Percentiles rank a stretch among this genome's conserved stretches.
Conservation (phyloP, 2,113 vertebrate genomes). For the Petrocephalus microphthalmus region DNA sequence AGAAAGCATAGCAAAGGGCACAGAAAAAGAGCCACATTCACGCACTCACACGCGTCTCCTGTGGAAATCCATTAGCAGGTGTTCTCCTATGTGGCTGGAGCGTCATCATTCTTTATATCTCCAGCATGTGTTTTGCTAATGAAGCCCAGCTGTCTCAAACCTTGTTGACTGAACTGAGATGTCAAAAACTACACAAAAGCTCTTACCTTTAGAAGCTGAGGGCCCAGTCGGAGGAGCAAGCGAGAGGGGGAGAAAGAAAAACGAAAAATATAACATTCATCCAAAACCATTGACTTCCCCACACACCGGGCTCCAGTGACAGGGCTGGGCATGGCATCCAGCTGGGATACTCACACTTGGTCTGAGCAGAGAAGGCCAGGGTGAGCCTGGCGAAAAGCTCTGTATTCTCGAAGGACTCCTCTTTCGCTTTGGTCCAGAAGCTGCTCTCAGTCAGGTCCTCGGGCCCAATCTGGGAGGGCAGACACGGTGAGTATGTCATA, state of each 20-base stretch:
- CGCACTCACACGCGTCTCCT: background rate
- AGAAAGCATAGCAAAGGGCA: background rate
- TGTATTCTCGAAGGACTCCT: conserved; percentile 72
- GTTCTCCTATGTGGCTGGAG: background rate
- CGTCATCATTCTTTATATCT: background rate
- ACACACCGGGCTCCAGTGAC: background rate
- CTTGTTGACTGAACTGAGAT: background rate
- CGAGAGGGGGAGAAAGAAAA: background rate
- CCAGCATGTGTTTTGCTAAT: background rate
- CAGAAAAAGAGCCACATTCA: background rate
- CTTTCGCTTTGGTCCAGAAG: conserved; percentile 79
- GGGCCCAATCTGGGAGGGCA: conserved; percentile 57
- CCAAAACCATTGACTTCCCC: background rate
- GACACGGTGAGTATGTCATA: background rate
- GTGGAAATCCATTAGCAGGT: background rate
- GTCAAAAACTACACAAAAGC: background rate
- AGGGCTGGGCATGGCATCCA: background rate
- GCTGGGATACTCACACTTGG: conserved; percentile 68
- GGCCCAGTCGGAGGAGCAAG: background rate
- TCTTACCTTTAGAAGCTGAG: conserved; percentile 28
- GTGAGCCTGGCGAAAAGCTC: conserved; percentile 86
- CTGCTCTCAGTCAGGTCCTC: conserved; percentile 75
- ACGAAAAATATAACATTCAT: background rate
- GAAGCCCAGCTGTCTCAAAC: background rate
- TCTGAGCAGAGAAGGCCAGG: conserved; percentile 74